Evolutionary conservation across 2,797 vertebrate species (phyloP), one percentile per base, ranked within the genome.

Genomic region (Luscinia luscinia): DNA sequence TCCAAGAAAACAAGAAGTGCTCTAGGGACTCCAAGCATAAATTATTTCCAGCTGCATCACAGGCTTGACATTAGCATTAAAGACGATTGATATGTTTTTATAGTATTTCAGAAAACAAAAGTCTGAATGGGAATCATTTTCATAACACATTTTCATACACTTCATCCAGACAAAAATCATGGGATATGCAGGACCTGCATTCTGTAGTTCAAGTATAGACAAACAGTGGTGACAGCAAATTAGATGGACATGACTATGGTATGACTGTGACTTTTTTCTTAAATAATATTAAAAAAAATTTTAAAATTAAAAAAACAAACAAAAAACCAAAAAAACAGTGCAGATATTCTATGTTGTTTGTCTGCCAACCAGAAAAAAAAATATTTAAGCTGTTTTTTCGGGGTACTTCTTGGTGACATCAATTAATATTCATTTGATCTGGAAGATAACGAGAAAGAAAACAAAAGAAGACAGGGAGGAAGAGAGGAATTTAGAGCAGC

Each of bases 1-100:
- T 80, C 61, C 74, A 84, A 91, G 70, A 52, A 93, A 95, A 90
- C 15, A 10, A 87, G 23, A 84, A 92, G 91, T 52, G 38, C 78
- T 80, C 45, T 7, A 62, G 64, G 89, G 63, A 92, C 45, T 69
- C 40, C 38, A 17, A 89, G 45, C 28, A 52, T 27, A 95, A 92
- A 63, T 69, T 11, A 89, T 89, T 90, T 87, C 70, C 84, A 95
- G 61, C 55, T 74, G 68, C 89, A 92, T 57, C 63, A 55, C 26
- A 52, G 74, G 21, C 52, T 80, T 84, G 81, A 67, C 84, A 84
- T 62, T 46, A 88, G 51, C 36, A 41, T 66, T 63, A 52, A 26
- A 49, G 64, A 94, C 80, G 67, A 89, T 4, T 40, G 22, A 82
- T 83, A 26, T 2, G 0, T 10, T 89, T 23, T 88, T 93, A 72